Evolutionary conservation across 2,888 invertebrate species (phyloP).

Genomic region (Lutraria lutraria): DNA sequence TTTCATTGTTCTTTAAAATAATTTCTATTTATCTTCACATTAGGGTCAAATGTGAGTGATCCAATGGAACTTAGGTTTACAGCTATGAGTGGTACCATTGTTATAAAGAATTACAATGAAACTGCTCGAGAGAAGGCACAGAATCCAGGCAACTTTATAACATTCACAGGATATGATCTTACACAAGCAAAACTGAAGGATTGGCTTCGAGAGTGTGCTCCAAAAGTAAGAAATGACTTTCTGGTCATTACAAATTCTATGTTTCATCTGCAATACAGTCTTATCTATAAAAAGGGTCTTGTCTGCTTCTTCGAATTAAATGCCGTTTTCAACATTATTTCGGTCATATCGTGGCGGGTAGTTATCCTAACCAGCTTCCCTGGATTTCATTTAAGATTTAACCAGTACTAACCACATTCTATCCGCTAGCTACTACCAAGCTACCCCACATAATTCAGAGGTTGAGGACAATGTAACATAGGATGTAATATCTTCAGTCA

Average conservation of each 20-base stretch:
- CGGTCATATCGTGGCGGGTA: too few relatives aligned
- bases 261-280: background rate
- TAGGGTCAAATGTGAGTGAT: slow-evolving; percentile 46
- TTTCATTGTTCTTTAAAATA: background rate
- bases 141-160: slow-evolving; percentile 71
- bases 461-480: too few relatives aligned
- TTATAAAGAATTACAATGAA: slow-evolving; percentile 50
- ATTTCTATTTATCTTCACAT: background rate
- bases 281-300: too few relatives aligned
- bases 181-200: slow-evolving; percentile 76
- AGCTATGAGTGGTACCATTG: slow-evolving; percentile 64
- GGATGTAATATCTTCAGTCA: too few relatives aligned
- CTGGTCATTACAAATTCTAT: background rate
- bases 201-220: slow-evolving; percentile 81
- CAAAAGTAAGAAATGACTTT: slow-evolving; percentile 73
- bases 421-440: too few relatives aligned
- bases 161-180: slow-evolving; percentile 81
- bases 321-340: too few relatives aligned
- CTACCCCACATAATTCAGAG: too few relatives aligned
- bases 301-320: too few relatives aligned
- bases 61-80: slow-evolving; percentile 70
- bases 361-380: too few relatives aligned
- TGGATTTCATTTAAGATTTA: too few relatives aligned
- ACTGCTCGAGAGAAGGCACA: slow-evolving; percentile 55
- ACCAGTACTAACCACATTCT: too few relatives aligned